phyloP scores from a whole-genome alignment of 2,888 invertebrate species.

The Autographa pulchrina region DNA sequence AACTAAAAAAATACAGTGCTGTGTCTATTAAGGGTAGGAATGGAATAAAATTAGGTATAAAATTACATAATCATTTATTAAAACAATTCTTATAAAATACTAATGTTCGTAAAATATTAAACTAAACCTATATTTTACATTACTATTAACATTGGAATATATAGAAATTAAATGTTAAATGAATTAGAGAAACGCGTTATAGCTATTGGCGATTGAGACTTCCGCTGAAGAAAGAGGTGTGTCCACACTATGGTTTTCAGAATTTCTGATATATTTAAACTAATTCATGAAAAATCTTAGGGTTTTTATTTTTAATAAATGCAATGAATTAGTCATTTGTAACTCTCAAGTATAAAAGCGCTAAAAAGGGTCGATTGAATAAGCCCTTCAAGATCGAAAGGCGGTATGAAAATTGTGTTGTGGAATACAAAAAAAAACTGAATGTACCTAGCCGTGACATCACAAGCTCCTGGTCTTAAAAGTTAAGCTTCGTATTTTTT shows the following conservation, averaged over 20 bases:
- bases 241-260: not conserved
- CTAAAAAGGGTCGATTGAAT: too few relatives aligned
- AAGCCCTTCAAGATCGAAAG: too few relatives aligned
- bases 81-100: slow-evolving; percentile 65
- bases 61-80: slow-evolving; percentile 67
- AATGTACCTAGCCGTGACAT: too few relatives aligned
- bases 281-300: too few relatives aligned
- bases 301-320: too few relatives aligned
- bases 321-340: too few relatives aligned
- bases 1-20: too few relatives aligned
- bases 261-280: not conserved
- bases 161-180: slow-evolving; percentile 23
- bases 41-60: slow-evolving; percentile 15
- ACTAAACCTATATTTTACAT: slow-evolving; percentile 43
- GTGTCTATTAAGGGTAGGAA: not conserved
- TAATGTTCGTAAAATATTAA: slow-evolving; percentile 39
- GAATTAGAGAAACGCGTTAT: slow-evolving; percentile 9
- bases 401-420: too few relatives aligned
- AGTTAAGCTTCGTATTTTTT: too few relatives aligned
- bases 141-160: slow-evolving; percentile 25
- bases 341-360: too few relatives aligned
- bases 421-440: too few relatives aligned
- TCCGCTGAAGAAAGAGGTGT: not conserved
- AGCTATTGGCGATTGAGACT: not conserved
- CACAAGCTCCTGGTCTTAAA: too few relatives aligned